Base-by-base conservation (phyloP, 2,113 vertebrate genomes). In the Thalassarche chlororhynchos region DNA sequence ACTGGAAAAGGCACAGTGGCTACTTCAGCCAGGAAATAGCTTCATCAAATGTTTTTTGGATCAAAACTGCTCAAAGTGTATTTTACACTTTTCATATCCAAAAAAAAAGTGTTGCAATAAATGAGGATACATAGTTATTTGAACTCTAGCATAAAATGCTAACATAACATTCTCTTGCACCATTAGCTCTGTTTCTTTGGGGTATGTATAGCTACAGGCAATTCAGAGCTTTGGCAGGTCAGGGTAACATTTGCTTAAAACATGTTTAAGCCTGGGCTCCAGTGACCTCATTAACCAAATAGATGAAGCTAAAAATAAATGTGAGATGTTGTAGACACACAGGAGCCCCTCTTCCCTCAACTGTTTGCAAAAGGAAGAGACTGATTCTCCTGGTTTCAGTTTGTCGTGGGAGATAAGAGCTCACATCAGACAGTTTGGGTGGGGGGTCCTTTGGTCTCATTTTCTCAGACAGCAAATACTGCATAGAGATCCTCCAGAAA, bases 241-340 rank as follows among this genome's bases (percentile, higher is more conserved):
- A 96, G 95, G 95, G 95, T 61, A 98, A 94, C 90, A 90, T 98
- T 97, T 97, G 92, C 94, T 97, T 95, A 88, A 96, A 98, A 61
- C 88, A 74, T 84, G 77, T 95, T 96, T 91, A 58, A 97, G 93
- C 92, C 71, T 92, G 93, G 85, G 95, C 91, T 96, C 83, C 89
- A 72, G 93, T 97, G 93, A 97, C 97, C 95, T 96, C 97, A 89
- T 93, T 96, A 94, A 94, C 94, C 96, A 96, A 98, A 97, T 18
- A 95, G 75, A 90, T 55, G 88, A 93, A 95, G 82, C 96, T 97
- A 97, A 98, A 98, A 98, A 97, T 98, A 98, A 98, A 94, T 68
- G 87, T 55, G 87, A 95, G 90, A 96, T 95, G 80, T 42, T 94
- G 86, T 87, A 97, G 96, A 97, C 96, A 97, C 64, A 90, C 84